Evolutionary conservation across 1,140 invertebrate genomes (phyloP).

Genomic region (Microplitis demolitor): DNA sequence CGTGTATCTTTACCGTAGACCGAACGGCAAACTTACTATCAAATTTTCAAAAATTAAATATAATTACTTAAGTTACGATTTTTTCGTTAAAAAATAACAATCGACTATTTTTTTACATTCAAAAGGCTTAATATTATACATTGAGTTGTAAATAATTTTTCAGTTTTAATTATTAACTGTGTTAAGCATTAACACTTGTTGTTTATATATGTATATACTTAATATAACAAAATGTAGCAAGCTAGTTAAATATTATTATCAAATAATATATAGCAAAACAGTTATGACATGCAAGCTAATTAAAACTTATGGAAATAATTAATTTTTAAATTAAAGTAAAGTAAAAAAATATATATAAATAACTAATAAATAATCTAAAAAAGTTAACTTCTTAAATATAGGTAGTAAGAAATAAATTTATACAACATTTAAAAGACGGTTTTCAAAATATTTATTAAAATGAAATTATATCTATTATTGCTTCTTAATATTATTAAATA

Average conservation of each 20-base stretch:
- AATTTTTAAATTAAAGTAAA: background rate
- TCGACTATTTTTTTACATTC: too few species aligned
- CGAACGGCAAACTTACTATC: too few species aligned
- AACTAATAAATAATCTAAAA: background rate
- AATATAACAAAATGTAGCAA: background rate
- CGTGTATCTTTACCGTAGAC: too few species aligned
- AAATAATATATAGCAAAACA: constrained; percentile 10
- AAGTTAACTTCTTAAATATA: constrained; percentile 20
- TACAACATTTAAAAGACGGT: constrained; percentile 52
- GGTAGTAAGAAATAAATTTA: constrained; percentile 52
- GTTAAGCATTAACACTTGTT: too few species aligned
- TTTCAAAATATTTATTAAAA: constrained; percentile 58
- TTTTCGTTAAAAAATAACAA: too few species aligned
- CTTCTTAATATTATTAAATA: constrained; percentile 56
- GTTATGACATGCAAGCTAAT: constrained; percentile 21
- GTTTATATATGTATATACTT: background rate
- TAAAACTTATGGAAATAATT: background rate
- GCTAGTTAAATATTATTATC: background rate
- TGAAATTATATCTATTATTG: constrained; percentile 58
- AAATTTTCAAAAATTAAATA: too few species aligned
- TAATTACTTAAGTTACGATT: too few species aligned
- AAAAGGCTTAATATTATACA: too few species aligned
- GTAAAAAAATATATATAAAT: background rate
- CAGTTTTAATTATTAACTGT: too few species aligned
- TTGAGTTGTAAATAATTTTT: too few species aligned